Conservation (phyloP, 1,140 invertebrate genomes). For the Cotesia chilonis region DNA sequence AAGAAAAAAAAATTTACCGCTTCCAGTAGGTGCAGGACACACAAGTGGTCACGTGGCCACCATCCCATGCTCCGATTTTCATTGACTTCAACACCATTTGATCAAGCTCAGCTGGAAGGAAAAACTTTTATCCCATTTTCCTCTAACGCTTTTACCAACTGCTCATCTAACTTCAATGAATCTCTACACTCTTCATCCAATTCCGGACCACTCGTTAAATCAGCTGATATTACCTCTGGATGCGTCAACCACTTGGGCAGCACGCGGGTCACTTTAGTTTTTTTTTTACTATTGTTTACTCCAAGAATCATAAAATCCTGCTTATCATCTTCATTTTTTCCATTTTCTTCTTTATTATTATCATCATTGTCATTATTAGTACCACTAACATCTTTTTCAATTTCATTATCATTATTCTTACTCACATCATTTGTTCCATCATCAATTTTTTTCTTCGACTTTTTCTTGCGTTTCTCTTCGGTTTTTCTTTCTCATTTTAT, state of each 20-base stretch:
- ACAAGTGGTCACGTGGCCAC: conserved; percentile 89
- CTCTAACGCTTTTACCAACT: conserved; percentile 73
- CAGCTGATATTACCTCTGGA: conserved; percentile 78
- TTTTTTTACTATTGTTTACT: conserved; percentile 48
- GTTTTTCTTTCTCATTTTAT: conserved; percentile 33
- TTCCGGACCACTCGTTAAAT: conserved; percentile 71
- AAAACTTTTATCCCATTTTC: conserved; percentile 83
- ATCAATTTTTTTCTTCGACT: conserved; percentile 32
- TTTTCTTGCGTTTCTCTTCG: conserved; percentile 35
- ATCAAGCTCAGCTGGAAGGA: conserved; percentile 86
- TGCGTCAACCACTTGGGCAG: conserved; percentile 88
- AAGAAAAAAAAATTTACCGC: conserved; percentile 69
- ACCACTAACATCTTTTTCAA: not conserved
- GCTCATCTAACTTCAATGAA: conserved; percentile 66
- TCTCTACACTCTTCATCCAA: conserved; percentile 69
- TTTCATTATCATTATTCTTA: conserved; percentile 5
- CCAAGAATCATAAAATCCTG: conserved; percentile 56
- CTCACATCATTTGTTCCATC: conserved; percentile 34
- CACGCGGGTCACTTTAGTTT: conserved; percentile 71
- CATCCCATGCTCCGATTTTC: conserved; percentile 67
- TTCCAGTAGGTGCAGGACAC: conserved; percentile 97
- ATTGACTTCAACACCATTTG: conserved; percentile 78
- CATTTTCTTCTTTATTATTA: not conserved
- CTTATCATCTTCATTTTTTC: conserved; percentile 11
- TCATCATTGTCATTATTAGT: not conserved